A percentile compares a stretch with the other conserved stretches of the same genome.
Evolutionary conservation across 1,140 invertebrate genomes (phyloP).

Genomic region (Cherax destructor): DNA sequence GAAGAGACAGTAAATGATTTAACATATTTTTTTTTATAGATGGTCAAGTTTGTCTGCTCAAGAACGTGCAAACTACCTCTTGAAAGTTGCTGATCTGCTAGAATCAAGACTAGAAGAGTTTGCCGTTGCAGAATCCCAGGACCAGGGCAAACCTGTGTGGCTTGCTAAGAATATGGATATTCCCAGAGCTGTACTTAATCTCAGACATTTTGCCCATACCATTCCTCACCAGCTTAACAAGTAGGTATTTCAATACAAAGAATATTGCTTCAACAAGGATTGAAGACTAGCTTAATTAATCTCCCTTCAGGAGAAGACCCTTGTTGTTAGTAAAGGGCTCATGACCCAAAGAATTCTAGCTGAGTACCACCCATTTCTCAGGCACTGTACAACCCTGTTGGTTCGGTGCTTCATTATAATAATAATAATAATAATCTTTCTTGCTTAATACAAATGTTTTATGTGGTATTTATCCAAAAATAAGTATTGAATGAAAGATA

Average conservation of each 20-base stretch:
- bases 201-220: conserved; percentile 79
- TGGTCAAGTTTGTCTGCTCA: conserved; percentile 74
- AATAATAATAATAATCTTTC: too few species aligned
- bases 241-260: conserved; percentile 66
- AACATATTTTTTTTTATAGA: conserved; percentile 70
- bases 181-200: conserved; percentile 79
- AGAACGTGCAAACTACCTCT: conserved; percentile 74
- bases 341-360: too few species aligned
- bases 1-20: neutral
- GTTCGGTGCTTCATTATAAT: too few species aligned
- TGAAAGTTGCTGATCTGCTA: conserved; percentile 78
- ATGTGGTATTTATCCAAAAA: too few species aligned
- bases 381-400: too few species aligned
- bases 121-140: conserved; percentile 78
- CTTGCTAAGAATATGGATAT: conserved; percentile 79
- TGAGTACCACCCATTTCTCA: too few species aligned
- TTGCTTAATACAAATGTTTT: too few species aligned
- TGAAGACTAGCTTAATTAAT: too few species aligned
- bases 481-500: too few species aligned
- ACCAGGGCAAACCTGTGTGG: conserved; percentile 81
- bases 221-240: conserved; percentile 74
- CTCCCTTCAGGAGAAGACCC: too few species aligned
- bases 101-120: conserved; percentile 78
- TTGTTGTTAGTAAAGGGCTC: too few species aligned
- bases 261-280: too few species aligned